Conservation (phyloP, 2,797 vertebrate species). For the Steatocranus sp. region DNA sequence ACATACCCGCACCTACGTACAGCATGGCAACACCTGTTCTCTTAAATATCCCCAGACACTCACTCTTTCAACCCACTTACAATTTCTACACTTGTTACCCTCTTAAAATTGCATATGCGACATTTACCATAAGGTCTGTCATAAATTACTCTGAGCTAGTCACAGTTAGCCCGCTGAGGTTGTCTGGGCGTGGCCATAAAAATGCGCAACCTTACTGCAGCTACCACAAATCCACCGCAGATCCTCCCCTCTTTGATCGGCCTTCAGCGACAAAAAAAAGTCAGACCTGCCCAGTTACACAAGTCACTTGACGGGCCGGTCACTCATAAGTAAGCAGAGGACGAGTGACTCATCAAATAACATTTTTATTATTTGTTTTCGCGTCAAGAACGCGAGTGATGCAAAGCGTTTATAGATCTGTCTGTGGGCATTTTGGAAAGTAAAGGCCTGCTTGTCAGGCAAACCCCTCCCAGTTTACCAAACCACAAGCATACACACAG, state of each 20-base stretch:
- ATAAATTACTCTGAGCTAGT: neutral
- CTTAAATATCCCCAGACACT: neutral
- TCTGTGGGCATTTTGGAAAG: constrained; percentile 1
- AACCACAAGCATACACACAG: neutral
- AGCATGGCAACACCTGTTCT: constrained; percentile 12
- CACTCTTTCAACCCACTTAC: neutral
- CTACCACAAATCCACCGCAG: constrained; percentile 63
- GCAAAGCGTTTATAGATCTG: constrained; percentile 14
- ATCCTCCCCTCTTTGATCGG: constrained; percentile 47
- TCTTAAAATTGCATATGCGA: neutral
- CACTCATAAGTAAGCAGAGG: constrained; percentile 15
- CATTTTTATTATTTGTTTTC: constrained; percentile 2
- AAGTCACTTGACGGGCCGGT: neutral
- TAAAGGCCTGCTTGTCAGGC: constrained; percentile 3
- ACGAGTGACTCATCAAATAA: constrained; percentile 36
- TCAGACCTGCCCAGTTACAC: constrained; percentile 11
- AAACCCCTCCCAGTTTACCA: neutral
- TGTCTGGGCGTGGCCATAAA: constrained; percentile 63
- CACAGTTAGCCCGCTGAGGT: constrained; percentile 13
- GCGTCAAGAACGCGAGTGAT: neutral
- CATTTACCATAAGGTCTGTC: neutral
- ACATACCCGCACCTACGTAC: constrained; percentile 12
- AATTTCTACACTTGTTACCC: neutral
- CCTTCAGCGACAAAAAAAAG: constrained; percentile 54
- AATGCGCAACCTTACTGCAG: constrained; percentile 73